Conservation (phyloP, 2,113 vertebrate genomes). For the Thalassarche chlororhynchos region DNA sequence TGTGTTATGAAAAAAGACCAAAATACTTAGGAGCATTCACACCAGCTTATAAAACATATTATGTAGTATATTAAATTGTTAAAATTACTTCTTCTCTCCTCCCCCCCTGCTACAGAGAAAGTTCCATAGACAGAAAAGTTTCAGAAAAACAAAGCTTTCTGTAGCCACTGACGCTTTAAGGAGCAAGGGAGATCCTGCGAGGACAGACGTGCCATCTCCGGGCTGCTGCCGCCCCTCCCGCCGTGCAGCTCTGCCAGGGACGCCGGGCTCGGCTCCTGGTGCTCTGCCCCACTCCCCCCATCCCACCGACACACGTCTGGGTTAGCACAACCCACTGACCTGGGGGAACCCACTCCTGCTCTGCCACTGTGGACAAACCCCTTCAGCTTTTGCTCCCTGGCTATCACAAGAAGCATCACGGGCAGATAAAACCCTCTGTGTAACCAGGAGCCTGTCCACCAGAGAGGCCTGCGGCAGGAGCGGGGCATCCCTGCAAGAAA, state of each 20-base stretch:
- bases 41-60: constrained; percentile 80
- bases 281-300: background rate
- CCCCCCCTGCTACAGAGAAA: constrained; percentile 50
- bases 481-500: background rate
- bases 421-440: background rate
- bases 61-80: constrained; percentile 83
- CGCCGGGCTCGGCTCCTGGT: background rate
- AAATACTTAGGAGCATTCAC: constrained; percentile 79
- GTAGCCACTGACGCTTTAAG: background rate
- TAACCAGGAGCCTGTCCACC: background rate
- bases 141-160: background rate
- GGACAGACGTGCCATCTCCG: background rate
- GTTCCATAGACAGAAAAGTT: constrained; percentile 64
- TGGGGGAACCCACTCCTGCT: background rate
- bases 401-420: background rate
- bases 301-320: background rate
- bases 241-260: rapidly evolving
- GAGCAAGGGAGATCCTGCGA: background rate
- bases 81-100: constrained; percentile 78
- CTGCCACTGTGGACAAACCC: background rate
- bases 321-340: background rate
- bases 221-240: background rate
- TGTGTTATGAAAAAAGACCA: constrained; percentile 82
- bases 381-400: background rate
- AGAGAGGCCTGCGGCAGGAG: background rate